phyloP scores from a whole-genome alignment of 2,113 vertebrate species.

The Pollimyrus isidori region DNA sequence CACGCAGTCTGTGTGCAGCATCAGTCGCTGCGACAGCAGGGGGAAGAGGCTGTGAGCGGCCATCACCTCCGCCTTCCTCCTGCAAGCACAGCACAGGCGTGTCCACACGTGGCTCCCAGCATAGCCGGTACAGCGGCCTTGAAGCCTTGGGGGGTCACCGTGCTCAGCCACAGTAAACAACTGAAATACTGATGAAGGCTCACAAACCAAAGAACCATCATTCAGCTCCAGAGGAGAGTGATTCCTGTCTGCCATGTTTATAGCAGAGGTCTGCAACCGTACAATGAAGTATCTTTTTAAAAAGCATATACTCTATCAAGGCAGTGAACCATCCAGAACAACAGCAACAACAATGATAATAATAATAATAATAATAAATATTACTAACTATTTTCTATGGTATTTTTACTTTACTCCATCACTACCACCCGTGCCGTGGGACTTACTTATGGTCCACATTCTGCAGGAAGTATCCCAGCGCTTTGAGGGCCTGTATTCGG shows the following conservation, averaged over 20 bases:
- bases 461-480: constrained; percentile 91
- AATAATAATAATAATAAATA: not conserved
- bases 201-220: not conserved
- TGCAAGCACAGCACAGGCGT: constrained; percentile 37
- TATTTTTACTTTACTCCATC: not conserved
- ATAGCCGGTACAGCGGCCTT: not conserved
- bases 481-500: constrained; percentile 90
- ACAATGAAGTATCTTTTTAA: not conserved
- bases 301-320: not conserved
- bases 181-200: not conserved
- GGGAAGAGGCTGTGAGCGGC: constrained; percentile 87
- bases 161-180: not conserved
- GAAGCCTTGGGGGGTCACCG: not conserved
- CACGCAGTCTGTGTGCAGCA: constrained; percentile 82
- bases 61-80: constrained; percentile 96
- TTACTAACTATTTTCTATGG: too few species aligned
- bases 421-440: not conserved
- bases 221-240: not conserved
- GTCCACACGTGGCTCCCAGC: not conserved
- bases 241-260: not conserved
- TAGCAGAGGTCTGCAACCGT: not conserved
- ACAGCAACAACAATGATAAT: not conserved
- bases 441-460: constrained; percentile 86
- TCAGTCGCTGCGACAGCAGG: constrained; percentile 83
- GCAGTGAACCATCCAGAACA: not conserved